Percentiles rank a stretch among this genome's conserved stretches.
Conservation (phyloP, 2,113 vertebrate species). For the Stigmatopora nigra region DNA sequence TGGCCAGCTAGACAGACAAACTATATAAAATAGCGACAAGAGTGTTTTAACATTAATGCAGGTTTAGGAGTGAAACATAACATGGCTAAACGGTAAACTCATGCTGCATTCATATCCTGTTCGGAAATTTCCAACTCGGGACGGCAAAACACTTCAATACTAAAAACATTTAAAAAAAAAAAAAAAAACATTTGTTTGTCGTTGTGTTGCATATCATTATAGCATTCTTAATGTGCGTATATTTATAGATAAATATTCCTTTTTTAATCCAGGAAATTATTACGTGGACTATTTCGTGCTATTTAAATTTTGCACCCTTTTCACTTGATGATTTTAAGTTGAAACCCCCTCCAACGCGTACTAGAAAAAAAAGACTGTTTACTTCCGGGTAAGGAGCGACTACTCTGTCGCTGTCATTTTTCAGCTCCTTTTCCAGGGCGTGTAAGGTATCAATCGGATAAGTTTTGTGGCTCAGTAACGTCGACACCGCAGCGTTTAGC, state of each 20-base stretch:
- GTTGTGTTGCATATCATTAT: neutral
- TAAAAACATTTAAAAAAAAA: neutral
- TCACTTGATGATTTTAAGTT: conserved; percentile 11
- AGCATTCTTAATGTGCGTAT: neutral
- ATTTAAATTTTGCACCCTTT: accelerated
- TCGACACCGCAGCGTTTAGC: conserved; percentile 7
- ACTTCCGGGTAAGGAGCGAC: conserved; percentile 48
- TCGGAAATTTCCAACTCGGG: conserved; percentile 15
- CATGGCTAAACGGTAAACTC: neutral
- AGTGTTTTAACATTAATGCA: neutral
- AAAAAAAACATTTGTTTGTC: neutral
- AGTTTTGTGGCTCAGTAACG: conserved; percentile 14
- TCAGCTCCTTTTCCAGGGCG: conserved; percentile 2
- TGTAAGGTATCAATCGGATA: conserved; percentile 13
- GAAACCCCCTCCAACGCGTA: conserved; percentile 22
- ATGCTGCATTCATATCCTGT: conserved; percentile 9
- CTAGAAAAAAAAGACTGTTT: conserved; percentile 16
- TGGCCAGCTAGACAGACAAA: neutral
- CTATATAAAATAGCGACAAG: neutral
- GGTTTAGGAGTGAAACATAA: neutral
- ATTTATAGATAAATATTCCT: neutral
- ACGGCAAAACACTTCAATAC: neutral
- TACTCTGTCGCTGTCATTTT: conserved; percentile 40
- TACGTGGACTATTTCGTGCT: accelerated
- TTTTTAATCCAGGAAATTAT: neutral